Base-by-base conservation (phyloP, 2,113 vertebrate species). In the Seriola dumerili region DNA sequence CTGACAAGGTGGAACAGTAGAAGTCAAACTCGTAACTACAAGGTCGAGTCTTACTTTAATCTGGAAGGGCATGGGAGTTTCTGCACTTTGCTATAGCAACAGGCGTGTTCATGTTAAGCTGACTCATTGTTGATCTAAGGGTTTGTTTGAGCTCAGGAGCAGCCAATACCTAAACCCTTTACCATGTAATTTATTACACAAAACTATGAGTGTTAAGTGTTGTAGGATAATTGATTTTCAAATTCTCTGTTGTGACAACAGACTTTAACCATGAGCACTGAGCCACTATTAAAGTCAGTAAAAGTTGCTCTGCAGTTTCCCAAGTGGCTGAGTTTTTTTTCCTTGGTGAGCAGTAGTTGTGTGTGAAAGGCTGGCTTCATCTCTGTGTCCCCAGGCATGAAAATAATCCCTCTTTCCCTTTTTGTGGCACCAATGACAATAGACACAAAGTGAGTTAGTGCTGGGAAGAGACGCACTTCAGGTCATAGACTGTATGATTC, bases 111-210 rank as follows among this genome's bases (percentile, higher is more conserved):
- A 59, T 69, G 70, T 72, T 11, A 19, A 57, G 17, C 36, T 90
- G 86, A 92, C 38, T 91, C 87, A 91, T 83, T 88, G 88, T 92
- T 91, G 80, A 88, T 78, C 5, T 57, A 55, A 83, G 59, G 66
- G 36, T 29, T 80, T 85, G 58, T 83, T 80, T 78, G 52, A 83
- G 38, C 14, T 68, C 34, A 73, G 50, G 46, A 81, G 29, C 1
- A 11, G 29, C 55, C 21, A n/a, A 21, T 71, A 57, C 8, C 21
- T 59, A 72, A 81, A 77, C 11, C n/a, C 21, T 54, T 58, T 58
- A 48, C n/a, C 16, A 62, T 58, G 11, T 61, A 9, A 25, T 25
- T 0, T 69, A 17, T 68, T 63, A 19, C 59, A 68, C 32, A 70
- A 75, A 65, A 40, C 23, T 21, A 16, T 38, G 29, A 32, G 5